Evolutionary conservation across 2,113 vertebrate species (phyloP), one percentile per base, ranked within the genome.

Genomic region (Python bivittatus): DNA sequence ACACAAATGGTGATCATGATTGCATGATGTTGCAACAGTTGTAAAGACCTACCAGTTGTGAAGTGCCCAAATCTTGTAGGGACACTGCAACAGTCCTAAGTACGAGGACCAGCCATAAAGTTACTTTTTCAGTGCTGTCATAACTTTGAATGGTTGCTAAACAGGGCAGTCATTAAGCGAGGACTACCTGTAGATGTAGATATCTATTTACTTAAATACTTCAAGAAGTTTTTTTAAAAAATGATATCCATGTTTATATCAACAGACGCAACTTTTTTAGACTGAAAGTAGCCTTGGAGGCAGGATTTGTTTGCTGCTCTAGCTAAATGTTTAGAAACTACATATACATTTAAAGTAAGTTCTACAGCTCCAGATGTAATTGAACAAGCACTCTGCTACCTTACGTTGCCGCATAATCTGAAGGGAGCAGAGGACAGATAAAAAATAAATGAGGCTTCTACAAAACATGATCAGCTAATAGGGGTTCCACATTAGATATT

Each of bases 301-400:
- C 93, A 12, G 6, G 20, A 91, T 91, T 48, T 48, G 33, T 91
- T 44, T 23, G 72, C 88, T 84, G 48, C 2, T 93, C 12, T 61
- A 90, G 23, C 56, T 91, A n/a, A 58, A 57, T 52, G 68, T 91
- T 53, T 94, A 88, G 64, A 94, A 93, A 57, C 79, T 48, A 92
- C 87, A 84, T 92, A 93, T 87, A 94, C 93, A 94, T 94, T 96
- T 96, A 90, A 90, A 92, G 92, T 72, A 93, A 10, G 48, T 91
- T 96, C 94, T 94, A 92, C 91, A 88, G 86, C 87, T 86, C 9
- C 95, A 91, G 17, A 33, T 94, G 95, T 88, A 96, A 96, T 90
- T 93, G 93, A 93, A 95, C 54, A 91, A 92, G 90, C 84, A 88
- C 92, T 94, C 94, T 92, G 85, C 95, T 89, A 93, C 93, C 84